Evolutionary conservation across 2,888 invertebrate genomes (phyloP).

Genomic region (Cephus nigrinus): DNA sequence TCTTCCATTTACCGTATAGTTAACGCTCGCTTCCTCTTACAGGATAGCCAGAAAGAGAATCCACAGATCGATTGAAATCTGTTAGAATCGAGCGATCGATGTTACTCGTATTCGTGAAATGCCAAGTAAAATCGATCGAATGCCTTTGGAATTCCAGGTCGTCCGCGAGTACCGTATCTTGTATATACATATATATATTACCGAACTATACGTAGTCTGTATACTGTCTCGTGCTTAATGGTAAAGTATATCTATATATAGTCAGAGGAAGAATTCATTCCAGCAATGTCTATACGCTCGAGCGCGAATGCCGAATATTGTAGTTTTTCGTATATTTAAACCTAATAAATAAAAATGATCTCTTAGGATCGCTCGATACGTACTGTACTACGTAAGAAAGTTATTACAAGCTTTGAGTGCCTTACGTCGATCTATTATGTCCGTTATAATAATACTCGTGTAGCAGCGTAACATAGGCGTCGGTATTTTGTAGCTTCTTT

Average conservation of each 20-base stretch:
- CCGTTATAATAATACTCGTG: not conserved
- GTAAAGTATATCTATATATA: not conserved
- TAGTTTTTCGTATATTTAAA: not conserved
- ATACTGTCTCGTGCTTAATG: not conserved
- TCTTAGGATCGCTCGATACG: not conserved
- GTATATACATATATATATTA: too few species aligned
- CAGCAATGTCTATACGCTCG: not conserved
- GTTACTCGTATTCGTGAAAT: not conserved
- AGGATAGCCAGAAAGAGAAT: not conserved
- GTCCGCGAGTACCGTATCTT: not conserved
- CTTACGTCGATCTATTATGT: not conserved
- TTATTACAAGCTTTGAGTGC: not conserved
- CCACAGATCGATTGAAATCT: not conserved
- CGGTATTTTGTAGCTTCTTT: not conserved
- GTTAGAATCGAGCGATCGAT: not conserved
- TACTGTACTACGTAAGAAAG: too few species aligned
- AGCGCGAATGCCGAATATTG: not conserved
- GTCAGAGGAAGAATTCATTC: not conserved
- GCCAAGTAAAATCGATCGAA: not conserved
- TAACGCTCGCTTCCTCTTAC: not conserved
- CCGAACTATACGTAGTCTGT: not conserved
- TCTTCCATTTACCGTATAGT: slow-evolving; percentile 31
- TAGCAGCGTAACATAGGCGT: not conserved
- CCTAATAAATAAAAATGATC: not conserved
- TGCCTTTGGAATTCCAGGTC: not conserved